Conservation (phyloP, 2,888 invertebrate species). For the Timema cristinae region DNA sequence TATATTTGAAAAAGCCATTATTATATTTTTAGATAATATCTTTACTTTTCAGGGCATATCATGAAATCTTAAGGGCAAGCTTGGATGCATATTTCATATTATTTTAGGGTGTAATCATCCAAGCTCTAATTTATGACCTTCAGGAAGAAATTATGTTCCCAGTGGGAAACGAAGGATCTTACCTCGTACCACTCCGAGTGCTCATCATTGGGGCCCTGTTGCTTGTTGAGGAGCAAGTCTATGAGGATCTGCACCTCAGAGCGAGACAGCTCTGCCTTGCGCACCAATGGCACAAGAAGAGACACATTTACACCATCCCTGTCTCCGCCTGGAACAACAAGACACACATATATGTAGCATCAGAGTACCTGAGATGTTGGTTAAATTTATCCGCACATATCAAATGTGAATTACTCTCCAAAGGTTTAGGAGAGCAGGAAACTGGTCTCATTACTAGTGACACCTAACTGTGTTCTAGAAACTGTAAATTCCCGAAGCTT, state of each 20-base stretch:
- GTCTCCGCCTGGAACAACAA: slow-evolving; percentile 49
- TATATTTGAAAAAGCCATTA: no score
- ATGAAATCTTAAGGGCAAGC: no score
- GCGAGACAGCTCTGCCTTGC: slow-evolving; percentile 76
- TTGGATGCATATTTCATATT: no score
- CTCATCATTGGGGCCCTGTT: slow-evolving; percentile 67
- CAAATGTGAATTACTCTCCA: neutral
- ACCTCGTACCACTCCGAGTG: slow-evolving; percentile 84
- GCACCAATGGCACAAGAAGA: slow-evolving; percentile 67
- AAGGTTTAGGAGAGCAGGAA: no score
- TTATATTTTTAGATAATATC: no score
- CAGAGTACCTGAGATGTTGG: neutral
- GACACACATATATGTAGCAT: neutral
- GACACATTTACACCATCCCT: slow-evolving; percentile 55
- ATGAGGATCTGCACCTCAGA: slow-evolving; percentile 86
- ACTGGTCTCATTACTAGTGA: no score
- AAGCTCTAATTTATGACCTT: no score
- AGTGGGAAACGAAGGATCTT: slow-evolving; percentile 36
- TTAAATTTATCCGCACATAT: neutral
- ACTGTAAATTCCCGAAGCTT: no score
- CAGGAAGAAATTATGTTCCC: no score
- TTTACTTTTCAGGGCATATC: no score
- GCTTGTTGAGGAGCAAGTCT: slow-evolving; percentile 84
- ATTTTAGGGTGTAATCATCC: no score
- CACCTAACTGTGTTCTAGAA: no score